phyloP scores from a whole-genome alignment of 2,888 invertebrate species.

The Dicyrtomina minuta region DNA sequence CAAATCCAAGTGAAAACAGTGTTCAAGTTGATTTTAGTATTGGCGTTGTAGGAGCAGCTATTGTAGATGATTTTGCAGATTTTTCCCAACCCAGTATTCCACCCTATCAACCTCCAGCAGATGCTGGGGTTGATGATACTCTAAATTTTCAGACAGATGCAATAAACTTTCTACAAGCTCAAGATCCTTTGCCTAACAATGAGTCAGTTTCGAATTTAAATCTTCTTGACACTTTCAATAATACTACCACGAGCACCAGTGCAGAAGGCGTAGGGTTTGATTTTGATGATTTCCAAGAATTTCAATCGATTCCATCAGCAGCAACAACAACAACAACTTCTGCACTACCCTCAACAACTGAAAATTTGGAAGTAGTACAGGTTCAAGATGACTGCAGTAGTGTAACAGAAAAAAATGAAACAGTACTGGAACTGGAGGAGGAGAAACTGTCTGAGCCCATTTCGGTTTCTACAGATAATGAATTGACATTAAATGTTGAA shows the following conservation, averaged over 20 bases:
- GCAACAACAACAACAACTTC: not conserved
- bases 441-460: not conserved
- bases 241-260: not conserved
- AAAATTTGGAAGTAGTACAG: too few species aligned
- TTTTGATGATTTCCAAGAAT: conserved; percentile 29
- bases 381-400: not conserved
- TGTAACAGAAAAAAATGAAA: not conserved
- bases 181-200: too few species aligned
- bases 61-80: not conserved
- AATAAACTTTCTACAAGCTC: too few species aligned
- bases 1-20: not conserved
- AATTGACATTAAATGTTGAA: not conserved
- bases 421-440: not conserved
- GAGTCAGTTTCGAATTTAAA: too few species aligned
- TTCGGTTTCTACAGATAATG: not conserved
- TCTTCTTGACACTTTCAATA: not conserved
- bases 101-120: too few species aligned
- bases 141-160: too few species aligned
- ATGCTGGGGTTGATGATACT: too few species aligned
- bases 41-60: not conserved
- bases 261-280: conserved; percentile 4
- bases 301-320: not conserved
- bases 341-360: too few species aligned
- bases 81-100: not conserved
- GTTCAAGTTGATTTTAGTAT: not conserved